A percentile compares a stretch with the other conserved stretches of the same genome.
phyloP scores from a whole-genome alignment of 2,797 vertebrate species.

The Anableps anableps region DNA sequence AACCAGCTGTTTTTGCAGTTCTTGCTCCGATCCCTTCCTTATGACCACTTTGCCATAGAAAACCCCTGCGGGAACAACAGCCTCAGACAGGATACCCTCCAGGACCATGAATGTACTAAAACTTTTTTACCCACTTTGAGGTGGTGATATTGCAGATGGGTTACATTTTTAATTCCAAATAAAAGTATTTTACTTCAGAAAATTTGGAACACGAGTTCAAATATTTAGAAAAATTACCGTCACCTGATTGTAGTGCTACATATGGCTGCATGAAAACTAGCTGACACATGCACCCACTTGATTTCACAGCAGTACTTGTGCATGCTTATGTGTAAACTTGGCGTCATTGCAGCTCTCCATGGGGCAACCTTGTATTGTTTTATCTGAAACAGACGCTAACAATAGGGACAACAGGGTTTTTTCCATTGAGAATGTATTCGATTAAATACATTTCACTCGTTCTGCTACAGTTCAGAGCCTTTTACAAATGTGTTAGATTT shows the following conservation, averaged over 20 bases:
- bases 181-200: not conserved
- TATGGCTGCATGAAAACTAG: constrained; percentile 1
- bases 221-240: not conserved
- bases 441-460: constrained; percentile 46
- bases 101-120: not conserved
- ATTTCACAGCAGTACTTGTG: constrained; percentile 18
- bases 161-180: not conserved
- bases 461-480: constrained; percentile 23
- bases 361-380: constrained; percentile 3
- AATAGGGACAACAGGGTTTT: constrained; percentile 16
- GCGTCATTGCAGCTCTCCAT: constrained; percentile 3
- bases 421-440: constrained; percentile 31
- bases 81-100: not conserved
- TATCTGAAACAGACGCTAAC: constrained; percentile 15
- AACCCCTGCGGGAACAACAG: not conserved
- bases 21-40: not conserved
- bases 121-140: not conserved
- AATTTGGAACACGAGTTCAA: not conserved
- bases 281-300: not conserved
- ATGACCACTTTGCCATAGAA: not conserved
- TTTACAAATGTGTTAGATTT: constrained; percentile 42
- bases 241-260: not conserved
- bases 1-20: not conserved
- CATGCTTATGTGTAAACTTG: not conserved
- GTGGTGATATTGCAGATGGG: not conserved